Conservation (phyloP, 2,797 vertebrate genomes). For the Tiaroga cobitis region DNA sequence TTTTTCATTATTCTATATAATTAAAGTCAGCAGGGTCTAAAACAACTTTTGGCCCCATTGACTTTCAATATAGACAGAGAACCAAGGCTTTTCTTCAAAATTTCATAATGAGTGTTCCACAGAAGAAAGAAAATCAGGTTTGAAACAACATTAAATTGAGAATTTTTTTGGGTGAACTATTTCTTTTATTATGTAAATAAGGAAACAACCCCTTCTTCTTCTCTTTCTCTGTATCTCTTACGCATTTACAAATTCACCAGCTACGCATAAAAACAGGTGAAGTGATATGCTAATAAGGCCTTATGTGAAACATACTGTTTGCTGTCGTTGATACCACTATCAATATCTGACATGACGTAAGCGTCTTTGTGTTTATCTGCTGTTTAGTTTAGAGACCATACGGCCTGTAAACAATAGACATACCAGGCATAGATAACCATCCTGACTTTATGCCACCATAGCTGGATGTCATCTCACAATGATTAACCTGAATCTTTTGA, state of each 20-base stretch:
- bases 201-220: background rate
- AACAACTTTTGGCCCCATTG: background rate
- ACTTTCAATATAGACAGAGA: background rate
- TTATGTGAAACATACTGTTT: constrained; percentile 67
- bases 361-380: constrained; percentile 67
- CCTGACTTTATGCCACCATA: constrained; percentile 43
- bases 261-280: constrained; percentile 29
- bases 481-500: constrained; percentile 66
- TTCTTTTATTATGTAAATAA: background rate
- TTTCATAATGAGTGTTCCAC: background rate
- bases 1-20: background rate
- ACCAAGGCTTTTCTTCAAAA: background rate
- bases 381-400: constrained; percentile 63
- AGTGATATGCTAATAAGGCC: constrained; percentile 51
- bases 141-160: background rate
- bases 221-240: background rate
- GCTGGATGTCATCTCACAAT: constrained; percentile 62
- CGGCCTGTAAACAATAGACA: constrained; percentile 56
- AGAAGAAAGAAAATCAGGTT: background rate
- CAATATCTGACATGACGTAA: constrained; percentile 63
- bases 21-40: background rate
- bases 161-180: background rate
- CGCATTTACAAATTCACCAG: background rate
- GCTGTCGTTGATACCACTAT: constrained; percentile 61
- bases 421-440: constrained; percentile 51